Conservation (phyloP, 2,113 vertebrate genomes). For the Protobothrops mucrosquamatus region DNA sequence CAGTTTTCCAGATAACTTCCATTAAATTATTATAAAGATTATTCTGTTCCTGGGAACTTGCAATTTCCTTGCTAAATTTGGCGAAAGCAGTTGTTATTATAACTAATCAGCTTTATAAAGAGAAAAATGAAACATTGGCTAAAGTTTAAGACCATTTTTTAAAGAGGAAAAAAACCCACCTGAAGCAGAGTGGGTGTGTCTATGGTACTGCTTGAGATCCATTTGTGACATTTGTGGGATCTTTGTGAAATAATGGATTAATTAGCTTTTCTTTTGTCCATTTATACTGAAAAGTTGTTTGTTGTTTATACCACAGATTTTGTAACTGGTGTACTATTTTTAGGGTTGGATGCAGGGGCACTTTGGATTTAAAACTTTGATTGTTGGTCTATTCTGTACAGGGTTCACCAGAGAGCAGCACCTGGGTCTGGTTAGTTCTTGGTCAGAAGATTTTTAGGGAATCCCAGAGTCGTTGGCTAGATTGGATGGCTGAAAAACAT, state of each 20-base stretch:
- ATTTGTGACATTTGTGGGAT: not conserved
- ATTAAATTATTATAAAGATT: not conserved
- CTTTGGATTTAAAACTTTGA: not conserved
- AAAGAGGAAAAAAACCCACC: not conserved
- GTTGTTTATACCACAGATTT: not conserved
- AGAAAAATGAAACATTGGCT: not conserved
- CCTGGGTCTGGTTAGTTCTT: not conserved
- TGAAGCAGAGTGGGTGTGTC: not conserved
- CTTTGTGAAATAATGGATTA: not conserved
- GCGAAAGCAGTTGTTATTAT: not conserved
- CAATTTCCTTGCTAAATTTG: not conserved
- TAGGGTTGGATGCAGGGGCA: not conserved
- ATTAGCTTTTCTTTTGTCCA: not conserved
- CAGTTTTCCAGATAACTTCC: not conserved
- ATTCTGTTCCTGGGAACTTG: not conserved
- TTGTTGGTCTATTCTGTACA: not conserved
- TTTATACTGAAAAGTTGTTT: not conserved
- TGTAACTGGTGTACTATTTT: not conserved
- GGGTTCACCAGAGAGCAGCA: not conserved
- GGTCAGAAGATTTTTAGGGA: not conserved
- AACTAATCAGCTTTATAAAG: not conserved
- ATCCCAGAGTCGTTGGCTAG: not conserved
- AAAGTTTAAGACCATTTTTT: not conserved
- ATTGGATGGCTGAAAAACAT: not conserved
- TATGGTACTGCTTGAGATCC: not conserved